Base-by-base conservation (phyloP, 1,140 invertebrate species). In the Telenomus remus region DNA sequence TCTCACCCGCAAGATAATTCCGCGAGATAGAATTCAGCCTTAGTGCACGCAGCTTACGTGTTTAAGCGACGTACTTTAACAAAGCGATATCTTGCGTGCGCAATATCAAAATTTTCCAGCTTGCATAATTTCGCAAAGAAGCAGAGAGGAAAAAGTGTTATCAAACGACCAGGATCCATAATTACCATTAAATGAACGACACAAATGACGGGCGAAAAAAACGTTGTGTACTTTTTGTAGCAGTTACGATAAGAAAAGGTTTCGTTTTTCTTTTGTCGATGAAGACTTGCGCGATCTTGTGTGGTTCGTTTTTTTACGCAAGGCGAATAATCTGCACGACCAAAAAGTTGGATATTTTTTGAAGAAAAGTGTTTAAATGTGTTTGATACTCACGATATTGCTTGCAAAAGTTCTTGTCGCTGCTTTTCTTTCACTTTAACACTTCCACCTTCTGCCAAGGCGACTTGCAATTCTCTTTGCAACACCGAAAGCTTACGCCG, bases 341-440 rank as follows among this genome's bases (percentile, higher is more conserved):
- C n/a, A 11, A 39, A 39, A 9, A 2, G 37, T 39, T 39, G 9
- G 1, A 39, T 9, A 4, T n/a, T n/a, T 39, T 9, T 39, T 39
- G n/a, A n/a, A n/a, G n/a, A 39, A 4, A 39, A 39, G 9, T n/a
- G 37, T 39, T 39, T 66, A 44, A 65, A 66, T 56, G 54, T 66
- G 48, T 63, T 66, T 63, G 70, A 27, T 49, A 84, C 91, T 91
- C 88, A 93, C 92, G 91, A 90, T 80, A 93, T 92, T 66, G 91
- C 91, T 60, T 91, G 87, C 19, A 92, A 87, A 37, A 92, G 86
- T 83, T 93, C 91, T 80, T 93, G 91, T 79, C 91, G 90, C 76
- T 92, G 91, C 75, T 92, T 91, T 82, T 92, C 92, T 81, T 92
- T 91, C 39, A 90, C 91, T 85, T 92, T 91, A 64, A 92, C 91